A percentile compares a stretch with the other conserved stretches of the same genome.
These are phyloP conservation scores for Pterophyllum scalare DNA, from an alignment of 2,113 vertebrate genomes.

Conservation along the genomic window DNA sequence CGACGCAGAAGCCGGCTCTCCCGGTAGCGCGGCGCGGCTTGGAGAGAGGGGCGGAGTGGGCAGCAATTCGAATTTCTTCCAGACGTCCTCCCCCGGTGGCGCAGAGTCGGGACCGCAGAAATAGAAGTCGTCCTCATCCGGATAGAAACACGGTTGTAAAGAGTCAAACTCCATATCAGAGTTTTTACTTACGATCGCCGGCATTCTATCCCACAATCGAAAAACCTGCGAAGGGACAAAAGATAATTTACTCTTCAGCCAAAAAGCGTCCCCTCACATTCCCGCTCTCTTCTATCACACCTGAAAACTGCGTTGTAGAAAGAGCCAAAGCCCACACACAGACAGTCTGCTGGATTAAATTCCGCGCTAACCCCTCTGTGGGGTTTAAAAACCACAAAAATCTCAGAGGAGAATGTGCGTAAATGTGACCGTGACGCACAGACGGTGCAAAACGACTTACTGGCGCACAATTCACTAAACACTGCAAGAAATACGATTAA, in stretches of 20 bases:
- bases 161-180: slow-evolving; percentile 98
- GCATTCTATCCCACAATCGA: slow-evolving; percentile 84
- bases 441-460: slow-evolving; percentile 10
- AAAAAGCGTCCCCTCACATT: slow-evolving; percentile 14
- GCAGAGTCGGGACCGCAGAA: slow-evolving; percentile 94
- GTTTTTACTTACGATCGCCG: slow-evolving; percentile 92
- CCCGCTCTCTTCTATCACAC: slow-evolving; percentile 40
- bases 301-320: slow-evolving; percentile 46
- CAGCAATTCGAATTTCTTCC: slow-evolving; percentile 99
- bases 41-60: slow-evolving; percentile 97
- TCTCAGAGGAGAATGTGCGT: slow-evolving; percentile 60
- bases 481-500: background rate
- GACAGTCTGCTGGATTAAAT: slow-evolving; percentile 38
- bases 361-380: slow-evolving; percentile 38
- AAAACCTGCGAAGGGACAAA: slow-evolving; percentile 60
- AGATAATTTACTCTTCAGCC: slow-evolving; percentile 4
- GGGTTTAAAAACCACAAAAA: slow-evolving; percentile 55
- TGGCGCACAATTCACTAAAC: background rate
- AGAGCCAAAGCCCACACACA: slow-evolving; percentile 70
- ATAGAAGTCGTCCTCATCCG: slow-evolving; percentile 98
- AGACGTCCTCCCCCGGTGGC: slow-evolving; percentile 99
- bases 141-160: slow-evolving; percentile 97
- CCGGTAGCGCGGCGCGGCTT: slow-evolving; percentile 90
- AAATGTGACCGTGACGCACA: slow-evolving; percentile 61
- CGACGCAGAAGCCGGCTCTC: slow-evolving; percentile 77